Evolutionary conservation across 2,888 invertebrate genomes (phyloP).

Genomic region (Gymnocheta viridis): DNA sequence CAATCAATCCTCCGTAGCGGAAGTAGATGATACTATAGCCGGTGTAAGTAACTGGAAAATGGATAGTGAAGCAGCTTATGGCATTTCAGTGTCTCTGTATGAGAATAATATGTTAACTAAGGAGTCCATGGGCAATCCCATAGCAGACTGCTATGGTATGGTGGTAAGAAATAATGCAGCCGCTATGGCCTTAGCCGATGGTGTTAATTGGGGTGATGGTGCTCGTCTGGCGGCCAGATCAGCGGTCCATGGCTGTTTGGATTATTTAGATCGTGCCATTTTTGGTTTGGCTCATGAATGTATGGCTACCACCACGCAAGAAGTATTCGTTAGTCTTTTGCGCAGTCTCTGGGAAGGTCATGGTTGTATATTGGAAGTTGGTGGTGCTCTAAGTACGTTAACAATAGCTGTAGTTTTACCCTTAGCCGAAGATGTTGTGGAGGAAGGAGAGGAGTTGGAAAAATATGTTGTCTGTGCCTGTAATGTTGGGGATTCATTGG

Average conservation of each 20-base stretch:
- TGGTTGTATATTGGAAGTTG: conserved; percentile 90
- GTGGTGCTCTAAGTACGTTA: conserved; percentile 91
- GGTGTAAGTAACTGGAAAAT: conserved; percentile 82
- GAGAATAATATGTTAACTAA: conserved; percentile 91
- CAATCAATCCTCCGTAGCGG: conserved; percentile 73
- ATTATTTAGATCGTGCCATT: conserved; percentile 89
- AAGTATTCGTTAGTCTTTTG: conserved; percentile 89
- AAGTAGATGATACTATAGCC: conserved; percentile 74
- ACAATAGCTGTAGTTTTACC: conserved; percentile 90
- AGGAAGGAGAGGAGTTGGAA: conserved; percentile 71
- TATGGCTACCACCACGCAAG: conserved; percentile 84
- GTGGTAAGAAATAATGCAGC: conserved; percentile 88
- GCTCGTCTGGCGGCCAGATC: conserved; percentile 92
- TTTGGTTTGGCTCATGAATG: conserved; percentile 83
- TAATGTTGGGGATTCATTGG: conserved; percentile 94
- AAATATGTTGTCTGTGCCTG: conserved; percentile 90
- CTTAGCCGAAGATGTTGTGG: conserved; percentile 75
- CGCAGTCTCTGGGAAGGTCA: conserved; percentile 93
- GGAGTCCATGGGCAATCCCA: conserved; percentile 88
- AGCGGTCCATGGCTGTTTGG: conserved; percentile 92
- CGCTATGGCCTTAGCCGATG: conserved; percentile 92
- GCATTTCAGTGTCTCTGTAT: conserved; percentile 87
- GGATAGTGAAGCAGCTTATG: conserved; percentile 81
- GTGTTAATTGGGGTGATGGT: conserved; percentile 96
- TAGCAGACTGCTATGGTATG: conserved; percentile 93